Conservation (phyloP, 2,113 vertebrate genomes). For the Melanostigma gelatinosum region DNA sequence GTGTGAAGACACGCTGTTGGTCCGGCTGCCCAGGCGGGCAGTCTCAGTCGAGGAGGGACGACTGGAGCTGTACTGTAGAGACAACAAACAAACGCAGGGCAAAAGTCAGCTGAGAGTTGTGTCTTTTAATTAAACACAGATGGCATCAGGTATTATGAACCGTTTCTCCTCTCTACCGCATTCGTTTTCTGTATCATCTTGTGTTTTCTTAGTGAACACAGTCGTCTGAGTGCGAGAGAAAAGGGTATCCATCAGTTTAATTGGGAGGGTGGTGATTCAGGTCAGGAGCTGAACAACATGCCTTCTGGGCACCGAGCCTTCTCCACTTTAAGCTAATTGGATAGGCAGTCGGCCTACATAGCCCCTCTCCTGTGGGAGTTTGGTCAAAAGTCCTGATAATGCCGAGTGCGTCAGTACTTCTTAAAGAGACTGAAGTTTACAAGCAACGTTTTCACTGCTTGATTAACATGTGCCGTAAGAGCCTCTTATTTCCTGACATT, state of each 20-base stretch:
- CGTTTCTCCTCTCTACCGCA: neutral
- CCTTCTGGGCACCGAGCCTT: constrained; percentile 39
- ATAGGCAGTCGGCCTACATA: constrained; percentile 22
- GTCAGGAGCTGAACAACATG: constrained; percentile 48
- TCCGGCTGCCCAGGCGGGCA: constrained; percentile 75
- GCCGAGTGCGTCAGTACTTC: constrained; percentile 6
- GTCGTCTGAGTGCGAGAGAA: neutral
- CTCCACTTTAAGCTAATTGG: constrained; percentile 62
- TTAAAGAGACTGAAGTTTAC: constrained; percentile 18
- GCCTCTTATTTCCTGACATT: neutral
- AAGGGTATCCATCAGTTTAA: constrained; percentile 24
- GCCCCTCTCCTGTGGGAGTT: constrained; percentile 45
- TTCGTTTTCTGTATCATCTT: neutral
- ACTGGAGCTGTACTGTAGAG: constrained; percentile 82
- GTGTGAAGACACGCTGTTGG: constrained; percentile 83
- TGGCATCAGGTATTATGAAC: neutral
- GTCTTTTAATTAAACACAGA: neutral
- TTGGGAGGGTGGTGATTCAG: constrained; percentile 14
- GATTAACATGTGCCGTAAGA: constrained; percentile 4
- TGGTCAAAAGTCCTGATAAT: constrained; percentile 49
- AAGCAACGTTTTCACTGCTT: constrained; percentile 26
- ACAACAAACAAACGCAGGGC: constrained; percentile 31
- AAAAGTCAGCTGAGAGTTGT: constrained; percentile 32
- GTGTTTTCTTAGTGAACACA: constrained; percentile 10
- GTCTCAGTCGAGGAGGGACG: constrained; percentile 79